Conservation (phyloP, 2,888 invertebrate genomes). For the Zonitis immaculata region DNA sequence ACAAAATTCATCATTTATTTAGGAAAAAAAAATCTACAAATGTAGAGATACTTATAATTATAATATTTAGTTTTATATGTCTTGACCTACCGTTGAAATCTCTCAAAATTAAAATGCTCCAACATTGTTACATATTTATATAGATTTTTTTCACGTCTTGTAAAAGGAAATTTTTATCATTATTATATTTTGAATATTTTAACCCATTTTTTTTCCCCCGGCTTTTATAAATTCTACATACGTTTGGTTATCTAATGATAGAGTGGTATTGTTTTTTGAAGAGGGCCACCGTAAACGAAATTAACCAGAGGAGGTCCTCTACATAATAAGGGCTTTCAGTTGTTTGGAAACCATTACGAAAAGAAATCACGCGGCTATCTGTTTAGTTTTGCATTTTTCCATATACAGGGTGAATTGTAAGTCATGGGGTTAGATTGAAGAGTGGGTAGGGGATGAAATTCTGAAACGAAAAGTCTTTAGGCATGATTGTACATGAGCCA, state of each 20-base stretch:
- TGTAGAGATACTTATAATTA: too few species aligned
- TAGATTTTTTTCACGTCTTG: slow-evolving; percentile 3
- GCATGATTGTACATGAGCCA: too few species aligned
- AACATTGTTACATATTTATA: slow-evolving; percentile 4
- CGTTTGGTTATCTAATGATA: background rate
- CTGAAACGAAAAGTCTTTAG: too few species aligned
- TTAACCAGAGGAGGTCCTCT: slow-evolving; percentile 11
- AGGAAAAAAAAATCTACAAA: too few species aligned
- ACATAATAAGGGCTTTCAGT: slow-evolving; percentile 7
- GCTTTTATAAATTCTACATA: background rate
- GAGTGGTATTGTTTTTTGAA: background rate
- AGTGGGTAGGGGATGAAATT: too few species aligned
- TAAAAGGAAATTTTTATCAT: too few species aligned
- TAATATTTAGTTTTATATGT: too few species aligned
- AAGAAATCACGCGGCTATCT: slow-evolving; percentile 3
- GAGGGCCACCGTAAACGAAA: slow-evolving; percentile 13
- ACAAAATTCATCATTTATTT: background rate
- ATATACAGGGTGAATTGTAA: too few species aligned
- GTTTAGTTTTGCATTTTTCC: too few species aligned
- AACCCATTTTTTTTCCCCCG: background rate
- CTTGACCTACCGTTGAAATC: slow-evolving; percentile 3
- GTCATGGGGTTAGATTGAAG: too few species aligned
- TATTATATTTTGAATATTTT: background rate
- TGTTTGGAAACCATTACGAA: slow-evolving; percentile 1
- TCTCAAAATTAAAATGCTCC: background rate